Base-by-base conservation (phyloP, 2,888 invertebrate species). In the Calephelis perditalis region DNA sequence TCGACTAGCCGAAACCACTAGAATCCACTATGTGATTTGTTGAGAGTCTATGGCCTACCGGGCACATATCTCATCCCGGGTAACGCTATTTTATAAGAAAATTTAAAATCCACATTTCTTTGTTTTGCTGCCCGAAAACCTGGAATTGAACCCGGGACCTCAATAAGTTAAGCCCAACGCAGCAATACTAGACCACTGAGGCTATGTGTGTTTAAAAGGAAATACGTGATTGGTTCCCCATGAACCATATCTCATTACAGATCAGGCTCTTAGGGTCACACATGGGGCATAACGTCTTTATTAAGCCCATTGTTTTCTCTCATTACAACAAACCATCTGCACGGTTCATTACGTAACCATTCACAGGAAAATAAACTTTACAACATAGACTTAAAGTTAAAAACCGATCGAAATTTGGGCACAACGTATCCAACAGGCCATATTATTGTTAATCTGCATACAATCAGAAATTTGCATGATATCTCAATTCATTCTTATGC, bases 401-500 rank as follows among this genome's bases (percentile, higher is more conserved):
- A 55, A 61, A 59, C 56, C 15, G 44, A 52, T 55, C 46, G 46
- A 59, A 56, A 37, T 55, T 59, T 26, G 46, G 59, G 59, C 54
- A 59, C 26, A 49, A 49, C 49, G 49, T 49, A 49, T 49, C 75
- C 78, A 77, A 67, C 69, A 68, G 63, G 70, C 79, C 81, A 82
- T 85, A 88, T 87, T 87, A 89, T 84, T 77, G 77, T 71, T 74
- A 75, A 89, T 90, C 85, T 90, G 83, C 89, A 90, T 89, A 90
- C 89, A 90, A 90, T 90, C 82, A 82, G 66, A 73, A 70, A 89
- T 90, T 90, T 81, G 81, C 89, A 90, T 90, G 88, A 90, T 90
- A 89, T 84, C 89, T 90, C 89, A 89, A 90, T 90, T 83, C 82
- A 78, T 82, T 85, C 81, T 81, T 78, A 71, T 76, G 73, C 69